Base-by-base conservation (phyloP, 1,140 invertebrate genomes). In the Platyscapa corneri region DNA sequence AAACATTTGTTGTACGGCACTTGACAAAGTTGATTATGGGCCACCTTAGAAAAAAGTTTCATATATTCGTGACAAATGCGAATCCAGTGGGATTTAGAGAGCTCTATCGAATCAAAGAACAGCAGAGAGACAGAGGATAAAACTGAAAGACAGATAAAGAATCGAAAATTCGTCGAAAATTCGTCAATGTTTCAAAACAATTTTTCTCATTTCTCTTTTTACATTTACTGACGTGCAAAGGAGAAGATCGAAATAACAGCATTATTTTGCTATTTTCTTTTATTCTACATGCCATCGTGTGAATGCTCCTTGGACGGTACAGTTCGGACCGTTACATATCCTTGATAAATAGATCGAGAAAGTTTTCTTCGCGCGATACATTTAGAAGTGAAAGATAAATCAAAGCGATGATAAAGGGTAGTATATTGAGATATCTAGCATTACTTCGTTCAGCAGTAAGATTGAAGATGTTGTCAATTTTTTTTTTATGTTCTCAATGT, bases 371-470 rank as follows among this genome's bases (percentile, higher is more conserved):
- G 39, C 79, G 77, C 39, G 85, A 87, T 83, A 81, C 81, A 88
- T 86, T 88, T 88, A 76, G 77, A 56, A 78, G 82, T 87, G 80
- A 88, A 87, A 89, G 88, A 89, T 87, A 88, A 89, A 89, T 89
- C 86, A 88, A 85, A 81, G 53, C 34, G 56, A 23, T 53, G 82
- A 78, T 84, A 79, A 78, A 79, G 76, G 32, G 79, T 76, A 32
- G 60, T 34, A 60, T 34, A 78, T 67, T 67, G 39, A 67, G 75
- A 67, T 67, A 84, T 39, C 46, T 32, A 7, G 67, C 42, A 53
- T 8, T 74, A 46, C 37, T 49, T 46, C 39, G 10, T 20, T 78
- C 32, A 16, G 49, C n/a, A 64, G 77, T 49, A 75, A 83, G 81
- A 75, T 64, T 30, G 70, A 83, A 34, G 27, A 56, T n/a, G 39